These are phyloP conservation scores for Amblyopsis rosae DNA, from an alignment of 2,113 vertebrate genomes.

Conservation along the genomic window DNA sequence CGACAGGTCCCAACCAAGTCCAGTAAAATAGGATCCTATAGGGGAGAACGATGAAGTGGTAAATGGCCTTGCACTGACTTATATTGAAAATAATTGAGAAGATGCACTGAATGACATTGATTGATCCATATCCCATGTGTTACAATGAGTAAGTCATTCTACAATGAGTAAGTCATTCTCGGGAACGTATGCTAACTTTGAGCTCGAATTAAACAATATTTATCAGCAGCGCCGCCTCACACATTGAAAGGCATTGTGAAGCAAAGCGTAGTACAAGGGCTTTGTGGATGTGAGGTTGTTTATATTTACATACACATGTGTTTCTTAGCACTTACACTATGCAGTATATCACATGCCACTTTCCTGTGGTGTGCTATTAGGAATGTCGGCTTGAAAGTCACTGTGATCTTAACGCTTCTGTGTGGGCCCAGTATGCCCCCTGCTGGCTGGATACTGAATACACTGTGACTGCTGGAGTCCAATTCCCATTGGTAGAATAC, in stretches of 20 bases:
- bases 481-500: conserved; percentile 87
- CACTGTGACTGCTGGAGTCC: conserved; percentile 79
- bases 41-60: background rate
- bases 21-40: conserved; percentile 85
- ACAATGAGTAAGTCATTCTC: too few species aligned
- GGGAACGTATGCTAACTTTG: too few species aligned
- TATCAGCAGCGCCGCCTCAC: too few species aligned
- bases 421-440: conserved; percentile 77
- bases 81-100: background rate
- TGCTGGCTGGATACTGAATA: conserved; percentile 83
- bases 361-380: conserved; percentile 82
- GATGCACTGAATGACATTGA: background rate
- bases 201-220: too few species aligned
- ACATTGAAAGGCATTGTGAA: too few species aligned
- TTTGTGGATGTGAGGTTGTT: too few species aligned
- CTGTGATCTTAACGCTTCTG: conserved; percentile 67
- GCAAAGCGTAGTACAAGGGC: too few species aligned
- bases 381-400: conserved; percentile 79
- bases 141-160: too few species aligned
- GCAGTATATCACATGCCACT: conserved; percentile 85
- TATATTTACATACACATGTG: background rate
- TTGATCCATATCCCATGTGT: too few species aligned
- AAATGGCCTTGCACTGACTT: background rate
- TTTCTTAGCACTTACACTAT: conserved; percentile 77
- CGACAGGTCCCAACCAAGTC: conserved; percentile 92